Evolutionary conservation across 2,888 invertebrate genomes (phyloP).

Genomic region (Sipha maydis): DNA sequence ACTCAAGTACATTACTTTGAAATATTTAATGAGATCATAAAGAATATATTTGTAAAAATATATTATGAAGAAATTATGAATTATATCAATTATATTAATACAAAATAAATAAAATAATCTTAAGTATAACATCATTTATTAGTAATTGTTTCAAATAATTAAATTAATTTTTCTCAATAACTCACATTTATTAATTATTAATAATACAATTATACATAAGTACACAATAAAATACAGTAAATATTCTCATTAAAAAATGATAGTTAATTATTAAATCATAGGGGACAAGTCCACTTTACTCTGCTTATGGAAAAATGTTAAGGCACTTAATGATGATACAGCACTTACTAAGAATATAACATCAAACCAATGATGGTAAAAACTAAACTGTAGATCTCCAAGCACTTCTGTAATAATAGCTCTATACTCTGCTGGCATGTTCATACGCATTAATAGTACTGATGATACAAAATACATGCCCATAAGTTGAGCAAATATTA

Average conservation of each 20-base stretch:
- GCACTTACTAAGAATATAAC: constrained; percentile 98
- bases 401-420: constrained; percentile 91
- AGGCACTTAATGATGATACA: constrained; percentile 90
- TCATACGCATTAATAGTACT: constrained; percentile 97
- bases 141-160: no score
- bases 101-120: constrained; percentile 6
- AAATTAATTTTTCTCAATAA: neutral
- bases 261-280: constrained; percentile 37
- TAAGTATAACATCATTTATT: neutral
- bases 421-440: constrained; percentile 97
- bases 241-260: neutral
- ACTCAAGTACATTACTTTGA: neutral
- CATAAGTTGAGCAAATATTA: constrained; percentile 98
- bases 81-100: neutral
- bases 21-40: constrained; percentile 49
- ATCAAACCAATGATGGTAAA: constrained; percentile 99
- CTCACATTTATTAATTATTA: neutral
- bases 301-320: constrained; percentile 95
- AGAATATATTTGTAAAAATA: constrained; percentile 24
- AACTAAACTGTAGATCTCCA: constrained; percentile 97
- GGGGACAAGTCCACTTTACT: constrained; percentile 51
- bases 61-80: neutral
- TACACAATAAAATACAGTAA: neutral
- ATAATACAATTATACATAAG: neutral
- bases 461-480: constrained; percentile 99